A percentile compares a stretch with the other conserved stretches of the same genome.
Evolutionary conservation across 1,140 invertebrate genomes (phyloP).

Genomic region (Arctopsyche grandis): DNA sequence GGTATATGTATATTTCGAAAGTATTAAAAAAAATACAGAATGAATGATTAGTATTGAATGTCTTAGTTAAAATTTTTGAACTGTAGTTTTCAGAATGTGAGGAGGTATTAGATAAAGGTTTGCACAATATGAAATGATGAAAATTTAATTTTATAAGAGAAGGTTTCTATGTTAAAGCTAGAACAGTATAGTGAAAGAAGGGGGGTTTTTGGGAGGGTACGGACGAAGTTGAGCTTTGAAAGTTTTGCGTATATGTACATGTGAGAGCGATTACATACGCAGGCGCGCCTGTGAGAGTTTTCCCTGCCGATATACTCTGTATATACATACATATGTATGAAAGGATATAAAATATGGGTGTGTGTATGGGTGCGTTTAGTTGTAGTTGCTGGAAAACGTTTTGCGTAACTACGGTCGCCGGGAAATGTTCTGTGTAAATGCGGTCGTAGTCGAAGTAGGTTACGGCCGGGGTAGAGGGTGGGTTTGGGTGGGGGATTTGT

Average conservation of each 20-base stretch:
- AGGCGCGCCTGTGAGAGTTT: background rate
- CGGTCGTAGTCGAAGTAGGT: constrained; percentile 40
- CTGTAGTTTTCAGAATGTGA: too few relatives aligned
- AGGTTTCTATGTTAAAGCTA: background rate
- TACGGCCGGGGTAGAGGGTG: background rate
- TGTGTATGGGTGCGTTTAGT: constrained; percentile 24
- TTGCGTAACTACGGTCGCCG: constrained; percentile 40
- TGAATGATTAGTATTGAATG: too few relatives aligned
- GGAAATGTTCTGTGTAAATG: constrained; percentile 45
- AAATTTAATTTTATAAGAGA: too few relatives aligned
- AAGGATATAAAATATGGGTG: constrained; percentile 1
- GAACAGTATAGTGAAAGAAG: constrained; percentile 30
- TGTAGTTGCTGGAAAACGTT: constrained; percentile 32
- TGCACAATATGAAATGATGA: too few relatives aligned
- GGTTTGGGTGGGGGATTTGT: background rate
- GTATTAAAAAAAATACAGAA: too few relatives aligned
- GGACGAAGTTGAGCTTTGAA: constrained; percentile 45
- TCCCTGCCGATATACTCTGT: background rate
- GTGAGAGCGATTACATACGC: constrained; percentile 1
- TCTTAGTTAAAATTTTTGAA: too few relatives aligned
- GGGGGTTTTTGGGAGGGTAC: constrained; percentile 10
- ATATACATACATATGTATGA: background rate
- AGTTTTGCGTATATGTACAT: constrained; percentile 26
- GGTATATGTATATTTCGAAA: too few relatives aligned
- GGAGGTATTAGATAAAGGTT: too few relatives aligned